Percentiles rank a stretch among this genome's conserved stretches.
Conservation (phyloP, 2,113 vertebrate genomes). For the Lichenostomus cassidix region DNA sequence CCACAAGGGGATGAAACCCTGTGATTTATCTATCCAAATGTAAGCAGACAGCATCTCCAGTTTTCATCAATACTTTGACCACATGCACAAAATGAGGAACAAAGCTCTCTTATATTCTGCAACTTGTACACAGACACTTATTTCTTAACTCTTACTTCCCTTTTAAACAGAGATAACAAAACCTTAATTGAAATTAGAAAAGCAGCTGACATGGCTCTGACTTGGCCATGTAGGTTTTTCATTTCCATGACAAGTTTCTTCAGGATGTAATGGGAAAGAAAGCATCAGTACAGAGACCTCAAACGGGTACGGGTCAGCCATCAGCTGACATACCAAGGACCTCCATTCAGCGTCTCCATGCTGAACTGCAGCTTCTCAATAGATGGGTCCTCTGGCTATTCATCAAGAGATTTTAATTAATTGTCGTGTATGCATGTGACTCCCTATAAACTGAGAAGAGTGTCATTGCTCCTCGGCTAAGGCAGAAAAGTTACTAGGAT, state of each 20-base stretch:
- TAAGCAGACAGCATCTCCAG: neutral
- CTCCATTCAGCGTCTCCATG: neutral
- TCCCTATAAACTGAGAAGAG: neutral
- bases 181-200: slow-evolving; percentile 6
- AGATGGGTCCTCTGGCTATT: neutral
- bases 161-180: neutral
- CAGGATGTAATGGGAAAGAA: neutral
- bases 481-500: neutral
- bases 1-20: neutral
- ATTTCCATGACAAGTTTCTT: neutral
- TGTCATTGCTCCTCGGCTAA: neutral
- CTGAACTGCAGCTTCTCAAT: neutral
- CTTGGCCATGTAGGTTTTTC: neutral
- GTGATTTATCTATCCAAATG: neutral
- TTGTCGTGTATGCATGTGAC: neutral
- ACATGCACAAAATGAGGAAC: neutral
- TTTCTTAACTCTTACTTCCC: neutral
- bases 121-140: neutral
- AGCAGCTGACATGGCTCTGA: slow-evolving; percentile 2
- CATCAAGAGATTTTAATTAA: neutral
- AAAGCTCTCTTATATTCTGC: neutral
- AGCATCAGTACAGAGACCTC: neutral
- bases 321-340: neutral
- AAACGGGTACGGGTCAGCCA: accelerated
- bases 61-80: neutral